Base-by-base conservation (phyloP, 1,140 invertebrate genomes). In the Scylla paramamosain region DNA sequence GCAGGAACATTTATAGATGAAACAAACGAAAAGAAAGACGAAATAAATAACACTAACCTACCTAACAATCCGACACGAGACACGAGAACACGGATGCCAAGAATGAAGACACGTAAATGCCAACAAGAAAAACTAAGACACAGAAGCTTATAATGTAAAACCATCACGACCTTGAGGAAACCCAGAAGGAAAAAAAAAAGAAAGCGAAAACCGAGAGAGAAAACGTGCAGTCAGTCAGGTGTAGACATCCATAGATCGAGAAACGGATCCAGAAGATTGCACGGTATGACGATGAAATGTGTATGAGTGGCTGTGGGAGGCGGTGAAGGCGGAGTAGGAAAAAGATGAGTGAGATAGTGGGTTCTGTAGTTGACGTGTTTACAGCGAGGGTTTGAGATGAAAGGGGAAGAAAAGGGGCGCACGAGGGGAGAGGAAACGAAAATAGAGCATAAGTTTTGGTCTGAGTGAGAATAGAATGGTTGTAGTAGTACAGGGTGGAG, bases 401-500 rank as follows among this genome's bases (percentile, higher is more conserved):
- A 77, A 77, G 67, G 67, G 67, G n/a, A 77, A 77, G 67, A 77
- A 77, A 77, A 77, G 67, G 67, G 67, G 67, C 67, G 67, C 67
- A n/a, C 67, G 67, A 77, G 67, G 67, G 67, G 67, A 77, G n/a
- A 77, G 67, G 67, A 20, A 77, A 77, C 67, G 67, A 77, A 77
- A 77, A 77, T 77, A 77, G 67, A 77, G 67, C 3, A 20, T 77
- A 77, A n/a, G n/a, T n/a, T 25, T 77, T 77, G 25, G 67, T 20
- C n/a, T 77, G 12, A 8, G 67, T 77, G 67, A 77, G 20, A 77
- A 77, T n/a, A 77, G 67, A 77, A 77, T 77, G 67, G 67, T 77
- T 20, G 52, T 59, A 59, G 52, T 59, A 20, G 39, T 39, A 39
- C 39, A 59, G 52, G 52, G 10, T 0, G 52, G 10, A 3, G 16